phyloP scores from a whole-genome alignment of 2,113 vertebrate genomes.

The Elaphurus davidianus region DNA sequence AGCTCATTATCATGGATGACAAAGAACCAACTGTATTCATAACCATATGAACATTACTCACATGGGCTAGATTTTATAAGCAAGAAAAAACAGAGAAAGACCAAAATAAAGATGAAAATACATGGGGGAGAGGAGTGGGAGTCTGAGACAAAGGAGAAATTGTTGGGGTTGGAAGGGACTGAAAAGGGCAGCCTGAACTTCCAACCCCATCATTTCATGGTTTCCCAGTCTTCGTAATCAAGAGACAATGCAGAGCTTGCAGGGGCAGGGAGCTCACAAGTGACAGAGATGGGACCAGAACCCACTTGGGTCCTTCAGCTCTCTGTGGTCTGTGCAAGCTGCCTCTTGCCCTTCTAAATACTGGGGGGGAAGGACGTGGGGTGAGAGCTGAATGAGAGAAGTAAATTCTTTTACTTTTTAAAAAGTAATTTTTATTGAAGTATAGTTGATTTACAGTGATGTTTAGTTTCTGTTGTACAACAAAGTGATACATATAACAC shows the following conservation, averaged over 20 bases:
- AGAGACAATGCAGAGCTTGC: not conserved
- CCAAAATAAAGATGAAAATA: not conserved
- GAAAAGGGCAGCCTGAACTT: not conserved
- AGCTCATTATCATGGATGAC: constrained; percentile 44
- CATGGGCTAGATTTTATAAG: constrained; percentile 40
- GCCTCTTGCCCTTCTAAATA: not conserved
- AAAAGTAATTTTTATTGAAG: not conserved
- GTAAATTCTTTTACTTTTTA: not conserved
- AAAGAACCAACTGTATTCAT: constrained; percentile 49
- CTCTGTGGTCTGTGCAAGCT: not conserved
- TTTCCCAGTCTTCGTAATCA: not conserved
- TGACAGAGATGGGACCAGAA: not conserved
- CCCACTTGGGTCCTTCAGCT: not conserved
- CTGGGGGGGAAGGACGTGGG: not conserved
- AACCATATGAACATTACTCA: constrained; percentile 59
- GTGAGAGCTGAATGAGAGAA: not conserved
- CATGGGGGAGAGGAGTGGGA: not conserved
- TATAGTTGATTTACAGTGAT: not conserved
- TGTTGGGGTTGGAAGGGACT: not conserved
- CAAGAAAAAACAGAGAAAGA: constrained; percentile 26
- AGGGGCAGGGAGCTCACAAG: not conserved
- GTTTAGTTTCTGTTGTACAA: not conserved
- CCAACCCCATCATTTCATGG: not conserved
- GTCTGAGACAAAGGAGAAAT: not conserved
- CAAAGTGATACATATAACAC: not conserved